Evolutionary conservation across 2,113 vertebrate genomes (phyloP), one percentile per base, ranked within the genome.

Genomic region (Vulpes vulpes): DNA sequence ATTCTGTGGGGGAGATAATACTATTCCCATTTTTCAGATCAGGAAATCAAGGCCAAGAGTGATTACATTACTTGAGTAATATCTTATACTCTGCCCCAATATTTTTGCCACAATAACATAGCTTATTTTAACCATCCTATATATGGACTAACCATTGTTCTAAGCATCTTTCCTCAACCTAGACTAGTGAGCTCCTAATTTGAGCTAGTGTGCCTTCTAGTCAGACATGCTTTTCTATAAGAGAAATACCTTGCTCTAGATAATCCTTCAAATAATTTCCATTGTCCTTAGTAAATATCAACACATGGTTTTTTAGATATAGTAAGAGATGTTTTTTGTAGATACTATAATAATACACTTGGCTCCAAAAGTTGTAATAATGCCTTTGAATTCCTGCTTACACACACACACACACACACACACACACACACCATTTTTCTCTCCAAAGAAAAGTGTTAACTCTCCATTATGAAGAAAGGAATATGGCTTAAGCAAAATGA

Each of bases 321-420:
- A 76, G 43, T 20, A 88, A 67, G 67, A 87, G 10, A 65, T 89
- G 3, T 67, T 94, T 96, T 93, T 64, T 5, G 22, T 93, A 86
- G 43, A 51, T 83, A 57, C 51, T 6, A 0, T 84, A 64, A 35
- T 96, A 69, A 71, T 78, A 25, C 17, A 86, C 89, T 88, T 95
- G 59, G 8, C 53, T 89, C 22, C 93, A 30, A 95, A 11, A 93
- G 19, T 79, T 90, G 27, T 91, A 76, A 93, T 67, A 30, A 86
- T 93, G 11, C 25, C 35, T 97, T 91, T 97, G 78, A 86, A 80
- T 32, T 94, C 89, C 67, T 94, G 55, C 22, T 92, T 89, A 35
- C 10, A 53, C 0, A 74, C 23, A 73, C 19, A 80, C n/a, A 73
- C 14, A 81, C 19, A 53, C 11, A 35, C n/a, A n/a, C 35, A 35